Evolutionary conservation across 2,113 vertebrate species (phyloP).

Genomic region (Parus major): DNA sequence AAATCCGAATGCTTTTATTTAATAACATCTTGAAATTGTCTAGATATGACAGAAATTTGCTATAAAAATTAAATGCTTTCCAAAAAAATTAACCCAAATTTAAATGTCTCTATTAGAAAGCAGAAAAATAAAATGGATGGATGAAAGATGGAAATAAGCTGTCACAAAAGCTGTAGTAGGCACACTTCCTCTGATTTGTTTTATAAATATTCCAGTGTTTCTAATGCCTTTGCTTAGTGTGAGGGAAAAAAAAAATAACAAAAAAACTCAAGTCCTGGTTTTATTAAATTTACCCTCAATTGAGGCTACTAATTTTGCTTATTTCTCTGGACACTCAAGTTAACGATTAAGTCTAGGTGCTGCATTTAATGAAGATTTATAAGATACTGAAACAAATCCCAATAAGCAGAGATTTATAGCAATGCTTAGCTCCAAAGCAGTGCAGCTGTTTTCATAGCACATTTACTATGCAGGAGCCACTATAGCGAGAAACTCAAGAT

Average conservation of each 20-base stretch:
- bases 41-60: conserved; percentile 1
- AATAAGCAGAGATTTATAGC: background rate
- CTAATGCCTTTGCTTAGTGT: background rate
- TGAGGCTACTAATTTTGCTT: background rate
- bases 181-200: background rate
- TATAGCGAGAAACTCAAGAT: background rate
- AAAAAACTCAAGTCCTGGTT: background rate
- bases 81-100: conserved; percentile 82
- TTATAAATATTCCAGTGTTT: background rate
- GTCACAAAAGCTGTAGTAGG: conserved; percentile 30
- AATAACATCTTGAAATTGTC: conserved; percentile 9
- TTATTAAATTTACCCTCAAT: background rate
- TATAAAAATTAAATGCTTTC: conserved; percentile 11
- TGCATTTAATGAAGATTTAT: background rate
- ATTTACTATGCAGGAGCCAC: background rate
- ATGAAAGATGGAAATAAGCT: conserved; percentile 73
- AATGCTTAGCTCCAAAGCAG: background rate
- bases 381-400: background rate
- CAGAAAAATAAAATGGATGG: conserved; percentile 70
- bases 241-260: background rate
- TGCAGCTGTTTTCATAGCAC: background rate
- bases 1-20: conserved; percentile 1
- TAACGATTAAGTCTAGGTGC: background rate
- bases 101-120: conserved; percentile 81
- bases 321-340: background rate